Conservation (phyloP, 2,888 invertebrate species). For the Parapristionchus giblindavisi region DNA sequence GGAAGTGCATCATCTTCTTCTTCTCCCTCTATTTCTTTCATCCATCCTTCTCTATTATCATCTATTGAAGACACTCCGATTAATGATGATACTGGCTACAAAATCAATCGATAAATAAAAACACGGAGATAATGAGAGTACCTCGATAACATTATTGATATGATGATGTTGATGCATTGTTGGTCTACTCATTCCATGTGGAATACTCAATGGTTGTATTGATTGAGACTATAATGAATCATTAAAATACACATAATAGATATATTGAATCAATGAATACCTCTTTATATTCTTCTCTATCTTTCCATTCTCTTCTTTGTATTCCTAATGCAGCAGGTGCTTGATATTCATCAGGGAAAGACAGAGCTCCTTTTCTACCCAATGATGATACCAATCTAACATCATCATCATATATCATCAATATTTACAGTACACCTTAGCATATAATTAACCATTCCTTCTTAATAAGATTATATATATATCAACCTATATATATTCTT, state of each 20-base stretch:
- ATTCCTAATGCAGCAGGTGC: slow-evolving; percentile 56
- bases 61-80: no score
- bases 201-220: background rate
- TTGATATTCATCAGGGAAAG: slow-evolving; percentile 62
- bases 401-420: background rate
- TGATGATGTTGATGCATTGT: no score
- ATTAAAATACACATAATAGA: background rate
- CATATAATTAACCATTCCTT: no score
- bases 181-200: slow-evolving; percentile 34
- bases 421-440: background rate
- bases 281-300: background rate
- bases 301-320: slow-evolving; percentile 37
- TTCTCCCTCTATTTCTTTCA: background rate
- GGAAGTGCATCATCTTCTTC: slow-evolving; percentile 9
- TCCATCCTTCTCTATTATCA: no score
- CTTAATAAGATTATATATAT: no score
- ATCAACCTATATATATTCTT: no score
- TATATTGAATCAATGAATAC: background rate
- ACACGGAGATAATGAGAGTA: background rate
- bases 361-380: slow-evolving; percentile 44
- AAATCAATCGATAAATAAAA: background rate
- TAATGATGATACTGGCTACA: no score
- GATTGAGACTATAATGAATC: background rate
- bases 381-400: slow-evolving; percentile 31
- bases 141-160: slow-evolving; percentile 12